Base-by-base conservation (phyloP, 2,797 vertebrate genomes). In the Clarias laeviceps region DNA sequence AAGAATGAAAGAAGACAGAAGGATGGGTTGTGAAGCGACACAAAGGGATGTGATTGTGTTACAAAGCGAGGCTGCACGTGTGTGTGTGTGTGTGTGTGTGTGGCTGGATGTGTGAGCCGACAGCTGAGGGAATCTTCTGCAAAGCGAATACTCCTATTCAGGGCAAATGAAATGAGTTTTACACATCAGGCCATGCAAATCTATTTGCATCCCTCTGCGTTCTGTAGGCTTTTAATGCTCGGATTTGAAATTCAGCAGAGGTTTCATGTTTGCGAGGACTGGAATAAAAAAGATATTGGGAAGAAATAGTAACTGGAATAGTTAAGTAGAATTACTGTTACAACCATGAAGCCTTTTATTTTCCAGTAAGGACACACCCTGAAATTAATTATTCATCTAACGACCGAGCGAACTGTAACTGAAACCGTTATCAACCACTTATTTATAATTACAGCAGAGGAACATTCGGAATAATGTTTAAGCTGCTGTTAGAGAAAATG, bases 31-130 rank as follows among this genome's bases (percentile, higher is more conserved):
- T 85, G 50, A 61, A 18, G 73, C 1, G 50, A 84, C 40, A 54
- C 86, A 84, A 83, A 84, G 64, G 56, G 40, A 73, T 59, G 59
- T 15, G 59, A 64, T 54, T 56, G 72, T 84, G 27, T 15, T 62
- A 24, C 11, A 73, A 62, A 65, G 79, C 5, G 2, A 62, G 57
- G 5, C 57, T 6, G 57, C 57, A 40, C 57, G 76, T 62, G 57
- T 37, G 76, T 78, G 76, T 61, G 76, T 61, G 57, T 61, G 11
- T 78, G 76, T 78, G 76, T 62, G 20, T 7, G 20, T 62, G 76
- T 62, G 57, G 8, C 32, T 62, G 57, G 32, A 57, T 61, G 57
- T 61, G 12, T 79, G 76, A 9, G 76, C 76, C 3, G 76, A 24
- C 57, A 61, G 57, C 76, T 61, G 76, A 79, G 76, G 12, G 76